phyloP scores from a whole-genome alignment of 2,113 vertebrate genomes.

The Pleuronectes platessa region DNA sequence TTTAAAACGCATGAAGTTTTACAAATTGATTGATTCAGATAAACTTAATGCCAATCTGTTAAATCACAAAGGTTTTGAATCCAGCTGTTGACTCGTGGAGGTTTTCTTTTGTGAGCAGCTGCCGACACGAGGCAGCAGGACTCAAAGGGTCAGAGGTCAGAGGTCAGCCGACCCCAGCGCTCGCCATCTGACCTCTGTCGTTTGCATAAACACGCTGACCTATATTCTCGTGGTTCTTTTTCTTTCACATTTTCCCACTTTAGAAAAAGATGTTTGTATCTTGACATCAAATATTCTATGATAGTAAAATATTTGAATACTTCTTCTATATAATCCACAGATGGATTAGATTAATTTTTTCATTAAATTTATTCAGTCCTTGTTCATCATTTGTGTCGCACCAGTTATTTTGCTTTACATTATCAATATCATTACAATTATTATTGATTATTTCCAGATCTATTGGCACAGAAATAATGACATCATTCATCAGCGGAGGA shows the following conservation, averaged over 20 bases:
- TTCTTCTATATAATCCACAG: no score
- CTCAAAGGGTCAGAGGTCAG: conserved; percentile 59
- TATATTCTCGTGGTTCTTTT: conserved; percentile 35
- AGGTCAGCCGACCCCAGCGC: conserved; percentile 65
- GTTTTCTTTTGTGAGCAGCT: conserved; percentile 36
- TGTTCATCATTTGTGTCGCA: background rate
- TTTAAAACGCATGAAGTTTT: background rate
- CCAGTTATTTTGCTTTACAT: background rate
- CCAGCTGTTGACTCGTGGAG: conserved; percentile 37
- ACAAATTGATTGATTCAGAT: conserved; percentile 26
- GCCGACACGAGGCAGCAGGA: conserved; percentile 35
- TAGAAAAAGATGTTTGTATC: no score
- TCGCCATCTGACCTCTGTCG: conserved; percentile 61
- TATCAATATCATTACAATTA: background rate
- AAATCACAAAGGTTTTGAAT: conserved; percentile 1
- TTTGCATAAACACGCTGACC: conserved; percentile 61
- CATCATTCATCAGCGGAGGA: conserved; percentile 21
- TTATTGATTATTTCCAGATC: conserved; percentile 7
- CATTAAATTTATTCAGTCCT: background rate
- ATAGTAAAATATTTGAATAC: background rate
- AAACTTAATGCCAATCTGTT: background rate
- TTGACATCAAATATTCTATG: background rate
- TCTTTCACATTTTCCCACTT: background rate
- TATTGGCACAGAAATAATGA: conserved; percentile 11
- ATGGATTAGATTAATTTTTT: no score